Percentiles rank a stretch among this genome's conserved stretches.
Evolutionary conservation across 1,140 invertebrate genomes (phyloP).

Genomic region (Triops cancriformis): DNA sequence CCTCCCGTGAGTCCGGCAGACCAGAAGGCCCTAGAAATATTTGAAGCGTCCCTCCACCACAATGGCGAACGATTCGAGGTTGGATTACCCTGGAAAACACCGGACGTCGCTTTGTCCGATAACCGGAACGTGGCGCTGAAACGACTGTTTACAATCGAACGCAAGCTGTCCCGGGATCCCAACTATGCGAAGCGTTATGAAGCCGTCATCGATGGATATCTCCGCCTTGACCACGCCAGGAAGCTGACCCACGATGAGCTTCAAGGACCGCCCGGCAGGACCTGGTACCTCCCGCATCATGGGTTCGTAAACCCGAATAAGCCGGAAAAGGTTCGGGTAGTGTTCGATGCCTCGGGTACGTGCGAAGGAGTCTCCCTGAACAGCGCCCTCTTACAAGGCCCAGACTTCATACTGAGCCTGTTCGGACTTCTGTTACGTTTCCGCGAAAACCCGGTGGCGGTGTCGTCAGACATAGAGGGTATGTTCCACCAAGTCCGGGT

Average conservation of each 20-base stretch:
- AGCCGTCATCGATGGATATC: neutral
- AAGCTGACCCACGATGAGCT: neutral
- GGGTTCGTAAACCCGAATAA: too few species aligned
- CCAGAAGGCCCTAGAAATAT: neutral
- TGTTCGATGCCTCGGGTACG: constrained; percentile 31
- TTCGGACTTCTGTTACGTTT: constrained; percentile 33
- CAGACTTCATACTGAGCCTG: constrained; percentile 32
- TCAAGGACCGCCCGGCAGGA: neutral
- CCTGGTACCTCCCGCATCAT: too few species aligned
- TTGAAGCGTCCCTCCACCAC: neutral
- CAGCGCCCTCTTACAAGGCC: constrained; percentile 31
- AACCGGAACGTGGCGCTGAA: too few species aligned
- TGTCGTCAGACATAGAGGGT: too few species aligned
- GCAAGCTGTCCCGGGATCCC: constrained; percentile 21
- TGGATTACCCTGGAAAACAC: constrained; percentile 27
- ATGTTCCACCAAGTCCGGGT: too few species aligned
- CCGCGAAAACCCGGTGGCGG: too few species aligned
- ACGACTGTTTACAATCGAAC: constrained; percentile 24
- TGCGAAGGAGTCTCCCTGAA: constrained; percentile 32
- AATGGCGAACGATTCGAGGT: constrained; percentile 27
- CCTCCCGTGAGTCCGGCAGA: too few species aligned
- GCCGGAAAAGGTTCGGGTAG: too few species aligned
- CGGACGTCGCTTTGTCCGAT: constrained; percentile 19
- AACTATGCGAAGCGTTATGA: neutral
- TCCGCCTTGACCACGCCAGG: neutral